Percentiles rank a stretch among this genome's conserved stretches.
Conservation (phyloP, 1,140 invertebrate genomes). For the Caerostris darwini region DNA sequence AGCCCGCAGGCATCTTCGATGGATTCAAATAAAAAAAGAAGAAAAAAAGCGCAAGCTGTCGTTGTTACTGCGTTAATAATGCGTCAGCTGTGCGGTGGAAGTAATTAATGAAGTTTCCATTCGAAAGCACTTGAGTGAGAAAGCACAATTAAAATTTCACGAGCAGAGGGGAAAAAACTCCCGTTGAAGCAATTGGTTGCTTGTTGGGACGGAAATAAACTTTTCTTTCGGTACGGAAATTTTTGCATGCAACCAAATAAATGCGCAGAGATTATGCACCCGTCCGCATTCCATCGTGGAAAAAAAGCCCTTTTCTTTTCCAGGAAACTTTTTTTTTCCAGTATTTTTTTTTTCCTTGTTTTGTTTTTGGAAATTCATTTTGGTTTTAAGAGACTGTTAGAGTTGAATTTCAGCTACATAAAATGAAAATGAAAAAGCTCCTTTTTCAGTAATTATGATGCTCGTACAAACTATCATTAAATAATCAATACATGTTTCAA, state of each 20-base stretch:
- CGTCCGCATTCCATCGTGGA: background rate
- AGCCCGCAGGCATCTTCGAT: background rate
- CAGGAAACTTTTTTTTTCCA: background rate
- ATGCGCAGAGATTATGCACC: background rate
- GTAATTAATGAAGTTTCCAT: slow-evolving; percentile 76
- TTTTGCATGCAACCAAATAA: slow-evolving; percentile 46
- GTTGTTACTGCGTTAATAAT: slow-evolving; percentile 73
- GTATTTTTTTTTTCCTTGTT: background rate
- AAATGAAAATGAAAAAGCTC: background rate
- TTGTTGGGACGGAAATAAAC: slow-evolving; percentile 63
- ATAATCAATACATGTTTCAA: too few relatives aligned
- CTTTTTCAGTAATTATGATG: background rate
- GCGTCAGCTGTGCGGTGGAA: slow-evolving; percentile 73
- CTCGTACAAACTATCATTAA: background rate
- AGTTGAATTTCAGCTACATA: background rate
- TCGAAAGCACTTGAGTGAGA: slow-evolving; percentile 72
- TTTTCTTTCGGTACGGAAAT: slow-evolving; percentile 29
- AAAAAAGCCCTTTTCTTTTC: background rate
- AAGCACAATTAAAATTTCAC: slow-evolving; percentile 74
- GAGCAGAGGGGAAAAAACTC: slow-evolving; percentile 19
- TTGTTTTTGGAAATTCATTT: background rate
- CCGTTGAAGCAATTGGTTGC: slow-evolving; percentile 56
- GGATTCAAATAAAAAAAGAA: background rate
- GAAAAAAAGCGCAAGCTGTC: slow-evolving; percentile 58
- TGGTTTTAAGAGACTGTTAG: background rate